Percentiles rank a stretch among this genome's conserved stretches.
These are phyloP conservation scores for Choreutis nemorana DNA, from an alignment of 2,888 invertebrate species.

Conservation along the genomic window DNA sequence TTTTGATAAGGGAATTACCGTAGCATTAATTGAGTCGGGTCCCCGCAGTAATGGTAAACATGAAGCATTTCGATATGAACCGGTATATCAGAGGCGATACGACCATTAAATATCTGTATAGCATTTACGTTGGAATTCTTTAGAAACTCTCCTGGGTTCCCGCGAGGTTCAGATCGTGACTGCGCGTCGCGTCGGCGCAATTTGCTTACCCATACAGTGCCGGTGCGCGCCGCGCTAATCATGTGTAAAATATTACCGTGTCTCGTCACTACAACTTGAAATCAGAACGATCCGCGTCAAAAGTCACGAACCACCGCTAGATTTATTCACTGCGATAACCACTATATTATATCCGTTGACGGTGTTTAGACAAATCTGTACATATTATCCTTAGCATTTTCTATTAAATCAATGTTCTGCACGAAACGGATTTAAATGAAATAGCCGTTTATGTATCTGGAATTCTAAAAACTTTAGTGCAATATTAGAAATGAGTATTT, in stretches of 20 bases:
- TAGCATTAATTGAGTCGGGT: no score
- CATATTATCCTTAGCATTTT: no score
- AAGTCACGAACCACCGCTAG: constrained; percentile 40
- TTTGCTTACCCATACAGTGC: constrained; percentile 64
- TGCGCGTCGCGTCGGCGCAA: constrained; percentile 58
- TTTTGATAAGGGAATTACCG: no score
- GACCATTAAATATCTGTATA: constrained; percentile 55
- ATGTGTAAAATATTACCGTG: constrained; percentile 62
- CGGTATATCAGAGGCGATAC: constrained; percentile 34
- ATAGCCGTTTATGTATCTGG: no score
- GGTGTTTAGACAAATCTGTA: no score
- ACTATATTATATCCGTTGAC: no score
- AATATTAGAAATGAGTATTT: constrained; percentile 9
- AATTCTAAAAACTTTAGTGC: no score
- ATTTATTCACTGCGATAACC: constrained; percentile 49
- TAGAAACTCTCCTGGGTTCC: constrained; percentile 58
- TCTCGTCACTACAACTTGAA: constrained; percentile 48
- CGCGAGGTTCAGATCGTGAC: constrained; percentile 64
- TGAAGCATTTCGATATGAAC: constrained; percentile 14
- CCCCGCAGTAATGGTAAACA: no score
- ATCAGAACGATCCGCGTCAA: constrained; percentile 47
- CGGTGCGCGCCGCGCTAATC: constrained; percentile 52
- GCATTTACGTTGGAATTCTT: constrained; percentile 60
- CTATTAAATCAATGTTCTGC: no score
- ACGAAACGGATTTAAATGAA: no score